Base-by-base conservation (phyloP, 2,888 invertebrate genomes). In the Brassicogethes aeneus region DNA sequence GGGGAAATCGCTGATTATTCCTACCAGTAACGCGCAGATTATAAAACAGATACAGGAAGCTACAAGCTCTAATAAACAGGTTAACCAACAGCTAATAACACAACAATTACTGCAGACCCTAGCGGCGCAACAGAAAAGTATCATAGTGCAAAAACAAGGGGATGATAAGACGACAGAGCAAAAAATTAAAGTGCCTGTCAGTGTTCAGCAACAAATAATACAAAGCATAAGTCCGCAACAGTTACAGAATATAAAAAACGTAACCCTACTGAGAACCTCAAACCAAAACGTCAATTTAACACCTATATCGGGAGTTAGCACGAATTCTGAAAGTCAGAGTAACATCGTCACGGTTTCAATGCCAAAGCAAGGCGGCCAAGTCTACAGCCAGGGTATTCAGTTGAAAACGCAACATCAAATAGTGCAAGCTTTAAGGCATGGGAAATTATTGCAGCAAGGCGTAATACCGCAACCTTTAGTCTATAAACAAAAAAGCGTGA, bases 1-100 rank as follows among this genome's bases (percentile, higher is more conserved):
- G 45, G 66, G 66, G 39, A 65, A 71, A 50, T 68, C 71, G 1
- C 62, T 74, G 7, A 73, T 74, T 48, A 68, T 72, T 40, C 69
- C 72, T 1, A 66, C 68, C 2, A 56, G 65, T 8, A 67, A 68
- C 45, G 52, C 66, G n/a, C 57, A 62, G 36, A 39, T 59, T 12
- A 45, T 57, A 15, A 62, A 62, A 48, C 59, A 60, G 35, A 61
- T 59, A 23, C 60, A 59, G 37, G 55, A 57, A 17, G 41, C 41
- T 10, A 40, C 46, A 14, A 48, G 54, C 2, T 43, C 52, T 15
- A 41, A 44, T 1, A 53, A 55, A 47, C 51, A 53, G 43, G 29
- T 60, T 48, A 55, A 50, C 41, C 54, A 50, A 44, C 55, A 59
- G 40, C 53, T 55, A 3, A 56, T 61, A 10, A 56, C 61, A 0